These are phyloP conservation scores for Betta splendens DNA, from an alignment of 2,797 vertebrate species.

Conservation along the genomic window DNA sequence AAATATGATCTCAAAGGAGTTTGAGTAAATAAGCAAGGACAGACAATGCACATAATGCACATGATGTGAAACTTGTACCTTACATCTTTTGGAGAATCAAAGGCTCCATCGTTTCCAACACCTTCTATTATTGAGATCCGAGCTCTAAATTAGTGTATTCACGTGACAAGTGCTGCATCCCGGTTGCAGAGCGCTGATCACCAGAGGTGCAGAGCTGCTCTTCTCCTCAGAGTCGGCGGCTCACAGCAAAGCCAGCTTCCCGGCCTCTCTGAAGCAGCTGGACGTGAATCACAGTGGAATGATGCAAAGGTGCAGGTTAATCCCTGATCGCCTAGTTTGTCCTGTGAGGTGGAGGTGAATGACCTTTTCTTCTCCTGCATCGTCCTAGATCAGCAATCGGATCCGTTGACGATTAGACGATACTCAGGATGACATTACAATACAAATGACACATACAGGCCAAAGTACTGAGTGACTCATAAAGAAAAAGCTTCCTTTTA, in stretches of 20 bases:
- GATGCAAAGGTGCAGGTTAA: slow-evolving; percentile 37
- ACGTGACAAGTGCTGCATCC: not conserved
- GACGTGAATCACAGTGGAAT: slow-evolving; percentile 30
- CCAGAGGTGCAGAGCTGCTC: slow-evolving; percentile 38
- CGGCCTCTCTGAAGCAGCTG: slow-evolving; percentile 35
- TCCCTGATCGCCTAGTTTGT: slow-evolving; percentile 43
- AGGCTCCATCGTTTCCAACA: slow-evolving; percentile 1
- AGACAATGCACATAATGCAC: slow-evolving; percentile 1
- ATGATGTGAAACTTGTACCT: slow-evolving; percentile 1
- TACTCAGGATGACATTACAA: too few species aligned
- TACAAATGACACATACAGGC: not conserved
- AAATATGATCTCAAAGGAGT: too few species aligned
- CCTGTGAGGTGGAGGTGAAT: slow-evolving; percentile 23
- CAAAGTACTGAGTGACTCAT: too few species aligned
- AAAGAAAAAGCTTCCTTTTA: too few species aligned
- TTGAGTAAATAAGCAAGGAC: not conserved
- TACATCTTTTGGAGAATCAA: slow-evolving; percentile 6
- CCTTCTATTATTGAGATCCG: slow-evolving; percentile 21
- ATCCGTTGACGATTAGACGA: not conserved
- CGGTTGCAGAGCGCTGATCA: slow-evolving; percentile 16
- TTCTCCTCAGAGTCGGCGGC: slow-evolving; percentile 26
- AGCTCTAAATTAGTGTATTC: slow-evolving; percentile 19
- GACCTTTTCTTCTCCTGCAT: slow-evolving; percentile 7
- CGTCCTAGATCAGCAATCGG: not conserved
- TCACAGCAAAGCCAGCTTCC: slow-evolving; percentile 40